Conservation (phyloP, 2,113 vertebrate species). For the Caloenas nicobarica region DNA sequence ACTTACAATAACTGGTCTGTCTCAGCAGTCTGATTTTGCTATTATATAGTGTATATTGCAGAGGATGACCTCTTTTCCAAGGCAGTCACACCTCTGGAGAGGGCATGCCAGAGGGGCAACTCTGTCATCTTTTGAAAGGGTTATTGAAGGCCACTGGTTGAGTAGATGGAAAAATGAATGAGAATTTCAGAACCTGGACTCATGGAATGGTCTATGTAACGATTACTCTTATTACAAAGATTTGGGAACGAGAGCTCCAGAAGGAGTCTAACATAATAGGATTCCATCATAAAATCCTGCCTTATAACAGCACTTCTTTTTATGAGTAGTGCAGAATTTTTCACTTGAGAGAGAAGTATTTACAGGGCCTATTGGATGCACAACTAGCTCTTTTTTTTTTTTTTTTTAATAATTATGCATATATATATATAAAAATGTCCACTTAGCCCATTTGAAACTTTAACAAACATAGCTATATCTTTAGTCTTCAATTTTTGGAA, state of each 20-base stretch:
- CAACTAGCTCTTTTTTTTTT: background rate
- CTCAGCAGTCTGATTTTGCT: background rate
- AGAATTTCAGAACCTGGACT: background rate
- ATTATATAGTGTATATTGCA: background rate
- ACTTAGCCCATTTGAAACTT: background rate
- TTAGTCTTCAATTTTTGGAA: background rate
- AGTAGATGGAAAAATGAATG: constrained; percentile 4
- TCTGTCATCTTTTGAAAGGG: constrained; percentile 1
- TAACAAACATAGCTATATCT: background rate
- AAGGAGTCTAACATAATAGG: background rate
- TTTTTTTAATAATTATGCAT: background rate
- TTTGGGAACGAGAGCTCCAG: background rate
- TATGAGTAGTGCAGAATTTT: background rate
- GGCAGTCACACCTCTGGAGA: background rate
- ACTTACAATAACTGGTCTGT: background rate
- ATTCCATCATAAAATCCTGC: background rate
- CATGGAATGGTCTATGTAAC: background rate
- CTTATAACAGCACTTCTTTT: background rate
- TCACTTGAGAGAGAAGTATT: background rate
- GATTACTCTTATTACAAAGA: background rate
- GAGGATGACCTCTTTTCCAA: constrained; percentile 22
- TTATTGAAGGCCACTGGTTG: constrained; percentile 4
- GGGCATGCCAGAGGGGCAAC: background rate
- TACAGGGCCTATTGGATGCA: background rate
- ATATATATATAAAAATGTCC: background rate